Conservation (phyloP, 1,140 invertebrate species). For the Caenorhabditis tropicalis region DNA sequence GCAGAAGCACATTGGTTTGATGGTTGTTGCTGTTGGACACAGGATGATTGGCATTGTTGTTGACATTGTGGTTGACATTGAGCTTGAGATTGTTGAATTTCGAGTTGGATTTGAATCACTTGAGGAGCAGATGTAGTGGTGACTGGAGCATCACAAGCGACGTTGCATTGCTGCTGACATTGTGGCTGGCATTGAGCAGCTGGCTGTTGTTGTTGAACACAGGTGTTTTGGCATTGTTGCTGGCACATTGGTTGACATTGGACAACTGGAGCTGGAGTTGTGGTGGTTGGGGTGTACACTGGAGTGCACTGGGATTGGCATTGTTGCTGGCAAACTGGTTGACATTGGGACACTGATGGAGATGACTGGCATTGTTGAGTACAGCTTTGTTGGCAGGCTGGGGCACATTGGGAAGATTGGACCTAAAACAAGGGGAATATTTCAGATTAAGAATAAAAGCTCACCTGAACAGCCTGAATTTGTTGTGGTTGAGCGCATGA, state of each 20-base stretch:
- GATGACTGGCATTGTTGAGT: constrained; percentile 30
- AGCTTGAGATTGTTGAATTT: not conserved
- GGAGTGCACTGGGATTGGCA: constrained; percentile 48
- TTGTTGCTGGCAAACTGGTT: constrained; percentile 44
- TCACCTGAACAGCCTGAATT: constrained; percentile 49
- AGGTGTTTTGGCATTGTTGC: constrained; percentile 49
- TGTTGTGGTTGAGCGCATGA: constrained; percentile 50
- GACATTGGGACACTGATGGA: constrained; percentile 44
- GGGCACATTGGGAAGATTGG: constrained; percentile 46
- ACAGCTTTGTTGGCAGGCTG: constrained; percentile 49
- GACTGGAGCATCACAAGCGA: not conserved
- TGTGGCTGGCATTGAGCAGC: constrained; percentile 27
- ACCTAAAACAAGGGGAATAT: not conserved
- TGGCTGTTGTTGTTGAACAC: constrained; percentile 15
- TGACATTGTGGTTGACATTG: not conserved
- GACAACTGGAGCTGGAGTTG: not conserved
- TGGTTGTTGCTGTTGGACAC: not conserved
- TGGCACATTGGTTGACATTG: constrained; percentile 43
- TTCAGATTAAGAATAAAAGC: not conserved
- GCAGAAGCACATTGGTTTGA: not conserved
- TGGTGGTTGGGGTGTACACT: constrained; percentile 29
- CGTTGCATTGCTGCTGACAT: constrained; percentile 33
- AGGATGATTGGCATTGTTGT: not conserved
- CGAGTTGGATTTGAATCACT: not conserved
- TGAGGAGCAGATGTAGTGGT: not conserved